Evolutionary conservation across 2,113 vertebrate species (phyloP), one percentile per base, ranked within the genome.

Genomic region (Forbesichthys agassizii): DNA sequence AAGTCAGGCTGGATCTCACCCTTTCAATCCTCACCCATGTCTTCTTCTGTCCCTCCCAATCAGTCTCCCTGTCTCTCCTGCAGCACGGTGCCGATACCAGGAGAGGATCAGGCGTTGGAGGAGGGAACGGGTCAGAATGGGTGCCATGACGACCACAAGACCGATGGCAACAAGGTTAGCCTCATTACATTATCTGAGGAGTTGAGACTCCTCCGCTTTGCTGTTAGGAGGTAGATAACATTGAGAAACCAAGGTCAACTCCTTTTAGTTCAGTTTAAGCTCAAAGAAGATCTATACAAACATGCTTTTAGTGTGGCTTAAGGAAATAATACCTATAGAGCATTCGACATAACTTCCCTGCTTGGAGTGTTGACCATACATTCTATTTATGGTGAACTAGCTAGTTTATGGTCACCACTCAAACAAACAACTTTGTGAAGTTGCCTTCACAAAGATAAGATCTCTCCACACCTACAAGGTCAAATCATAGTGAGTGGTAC

Each of bases 61-160:
- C 85, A 98, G 96, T 90, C 92, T 64, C 78, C 81, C 46, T 96
- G 96, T 82, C 88, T 91, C 67, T 94, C 95, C 9, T 96, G 95
- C 80, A 92, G 85, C 71, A 90, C 87, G 75, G 89, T 87, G 3
- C 90, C 93, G 74, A 76, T 91, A 73, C 88, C 94, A 71, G 91
- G 84, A 68, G 91, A 88, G 9, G 92, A 94, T 89, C 90, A 84
- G 71, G 51, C 64, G 60, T 53, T 65, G 61, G 94, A 96, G 49
- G 94, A 94, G 75, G 93, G 88, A 78, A 68, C 88, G 3, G 85
- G 94, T 66, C 93, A 91, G 77, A 95, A 95, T 51, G 93, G 95
- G 83, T 93, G 94, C 89, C 93, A 93, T 75, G 95, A 96, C 20
- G 95, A 98, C 74, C 92, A 86, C 82, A 95, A 92, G 85, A 90